A percentile compares a stretch with the other conserved stretches of the same genome.
Conservation (phyloP, 2,113 vertebrate genomes). For the Sceloporus undulatus region DNA sequence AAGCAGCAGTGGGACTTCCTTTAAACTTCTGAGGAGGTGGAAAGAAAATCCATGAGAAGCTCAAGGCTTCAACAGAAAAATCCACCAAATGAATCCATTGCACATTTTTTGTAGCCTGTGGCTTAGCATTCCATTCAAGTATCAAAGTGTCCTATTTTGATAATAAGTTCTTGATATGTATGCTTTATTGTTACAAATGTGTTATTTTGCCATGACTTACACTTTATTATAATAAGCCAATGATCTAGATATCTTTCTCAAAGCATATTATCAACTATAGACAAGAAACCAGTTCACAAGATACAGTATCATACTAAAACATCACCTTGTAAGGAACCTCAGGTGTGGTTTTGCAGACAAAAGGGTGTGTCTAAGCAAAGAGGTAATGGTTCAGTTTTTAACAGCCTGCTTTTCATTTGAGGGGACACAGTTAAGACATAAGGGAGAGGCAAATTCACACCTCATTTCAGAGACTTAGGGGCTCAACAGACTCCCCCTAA, state of each 20-base stretch:
- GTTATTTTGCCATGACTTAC: not conserved
- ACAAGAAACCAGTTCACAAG: not conserved
- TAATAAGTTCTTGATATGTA: not conserved
- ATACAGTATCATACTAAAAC: not conserved
- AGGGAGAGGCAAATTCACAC: too few relatives aligned
- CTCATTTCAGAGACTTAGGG: not conserved
- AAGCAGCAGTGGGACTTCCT: conserved; percentile 28
- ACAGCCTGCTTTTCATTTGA: not conserved
- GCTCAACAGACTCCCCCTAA: too few relatives aligned
- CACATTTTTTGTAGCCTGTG: conserved; percentile 31
- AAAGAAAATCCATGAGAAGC: conserved; percentile 35
- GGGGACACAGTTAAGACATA: not conserved
- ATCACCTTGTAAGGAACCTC: not conserved
- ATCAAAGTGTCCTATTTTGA: not conserved
- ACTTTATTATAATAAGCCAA: not conserved
- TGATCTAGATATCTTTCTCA: not conserved
- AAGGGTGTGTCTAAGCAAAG: not conserved
- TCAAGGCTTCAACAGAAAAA: conserved; percentile 7
- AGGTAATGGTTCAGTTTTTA: not conserved
- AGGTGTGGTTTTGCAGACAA: not conserved
- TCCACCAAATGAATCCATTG: not conserved
- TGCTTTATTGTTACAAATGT: not conserved
- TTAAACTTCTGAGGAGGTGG: conserved; percentile 22
- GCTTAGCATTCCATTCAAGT: conserved; percentile 34
- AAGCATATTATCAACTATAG: not conserved